Evolutionary conservation across 2,113 vertebrate genomes (phyloP), one percentile per base, ranked within the genome.

Genomic region (Perca fluviatilis): DNA sequence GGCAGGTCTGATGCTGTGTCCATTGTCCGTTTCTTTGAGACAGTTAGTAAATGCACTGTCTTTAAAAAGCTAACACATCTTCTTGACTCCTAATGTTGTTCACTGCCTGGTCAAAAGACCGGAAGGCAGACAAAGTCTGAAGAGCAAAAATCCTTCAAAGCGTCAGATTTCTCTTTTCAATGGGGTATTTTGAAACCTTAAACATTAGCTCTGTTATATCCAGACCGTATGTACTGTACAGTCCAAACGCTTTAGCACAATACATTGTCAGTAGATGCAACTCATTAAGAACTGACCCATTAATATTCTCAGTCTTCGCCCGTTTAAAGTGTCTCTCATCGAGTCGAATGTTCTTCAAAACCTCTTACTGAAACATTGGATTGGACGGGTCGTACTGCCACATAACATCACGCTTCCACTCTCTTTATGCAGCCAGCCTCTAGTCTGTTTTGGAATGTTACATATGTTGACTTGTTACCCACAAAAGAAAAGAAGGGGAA

Each of bases 391-490:
- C 70, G 49, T 18, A 63, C 43, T 9, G 25, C 78, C 63, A 51
- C 27, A 64, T 27, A 21, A 60, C 53, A 23, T 82, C 71, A 69
- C 86, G 75, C 77, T 74, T 70, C 75, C 27, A 33, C 16, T 58
- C 67, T 67, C 68, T 58, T 67, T 72, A 66, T 74, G 65, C 65
- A 51, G 57, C 74, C 50, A 58, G 68, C 40, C 62, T 40, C 57
- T 70, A 61, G 82, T 81, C 80, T 66, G 56, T 86, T 76, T 86
- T 78, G 92, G 89, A 92, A 94, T 92, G 87, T 90, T 87, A 57
- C 27, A 71, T 23, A 82, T 21, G 30, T 72, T 63, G 61, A 81
- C 60, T 77, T 72, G 33, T 78, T 78, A 76, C 77, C 6, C 46
- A 79, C 36, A 19, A 72, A 72, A n/a, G 30, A 56, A 23, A 71